A percentile compares a stretch with the other conserved stretches of the same genome.
These are phyloP conservation scores for Ostrea denselamellosa DNA, from an alignment of 1,140 invertebrate genomes.

Conservation along the genomic window DNA sequence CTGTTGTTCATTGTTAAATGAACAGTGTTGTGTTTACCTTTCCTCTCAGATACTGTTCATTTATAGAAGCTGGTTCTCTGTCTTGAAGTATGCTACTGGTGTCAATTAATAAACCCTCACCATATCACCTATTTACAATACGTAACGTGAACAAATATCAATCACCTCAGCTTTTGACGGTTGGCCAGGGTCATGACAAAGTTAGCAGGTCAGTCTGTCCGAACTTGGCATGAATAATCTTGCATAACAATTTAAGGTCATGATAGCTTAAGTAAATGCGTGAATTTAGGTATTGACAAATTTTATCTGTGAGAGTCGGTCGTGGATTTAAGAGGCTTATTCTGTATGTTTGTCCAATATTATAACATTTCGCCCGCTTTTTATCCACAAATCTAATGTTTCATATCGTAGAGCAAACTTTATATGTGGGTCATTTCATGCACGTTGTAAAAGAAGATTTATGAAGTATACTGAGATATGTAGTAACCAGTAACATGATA, in stretches of 20 bases:
- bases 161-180: neutral
- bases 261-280: slow-evolving; percentile 35
- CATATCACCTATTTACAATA: neutral
- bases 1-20: too few relatives aligned
- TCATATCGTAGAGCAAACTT: neutral
- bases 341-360: neutral
- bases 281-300: slow-evolving; percentile 24
- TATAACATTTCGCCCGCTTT: neutral
- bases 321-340: neutral
- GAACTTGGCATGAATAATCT: neutral
- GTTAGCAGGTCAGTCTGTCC: slow-evolving; percentile 6
- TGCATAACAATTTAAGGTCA: slow-evolving; percentile 29
- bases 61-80: neutral
- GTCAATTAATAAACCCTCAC: slow-evolving; percentile 1
- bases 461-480: neutral
- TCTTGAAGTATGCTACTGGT: neutral
- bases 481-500: neutral
- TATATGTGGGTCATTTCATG: neutral
- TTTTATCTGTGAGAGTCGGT: neutral
- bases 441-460: neutral
- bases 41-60: too few relatives aligned
- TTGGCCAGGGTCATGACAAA: neutral
- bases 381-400: neutral
- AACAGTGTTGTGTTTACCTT: too few relatives aligned
- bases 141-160: slow-evolving; percentile 14